phyloP scores from a whole-genome alignment of 2,888 invertebrate species.

The Eupithecia subfuscata region DNA sequence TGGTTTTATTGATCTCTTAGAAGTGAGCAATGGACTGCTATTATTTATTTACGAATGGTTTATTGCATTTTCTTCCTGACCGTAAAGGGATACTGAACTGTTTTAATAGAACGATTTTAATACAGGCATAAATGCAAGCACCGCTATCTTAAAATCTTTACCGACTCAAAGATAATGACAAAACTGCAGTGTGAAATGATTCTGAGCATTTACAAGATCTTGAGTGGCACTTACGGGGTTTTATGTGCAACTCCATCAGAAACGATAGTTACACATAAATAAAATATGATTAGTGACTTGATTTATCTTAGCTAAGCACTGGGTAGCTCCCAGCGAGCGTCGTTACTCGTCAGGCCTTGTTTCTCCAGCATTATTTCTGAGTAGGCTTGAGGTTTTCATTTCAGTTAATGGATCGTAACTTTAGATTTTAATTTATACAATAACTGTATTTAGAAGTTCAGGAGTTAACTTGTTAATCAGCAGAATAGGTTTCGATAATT shows the following conservation, averaged over 20 bases:
- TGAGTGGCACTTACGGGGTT: constrained; percentile 28
- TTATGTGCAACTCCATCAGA: constrained; percentile 33
- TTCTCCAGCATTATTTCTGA: constrained; percentile 4
- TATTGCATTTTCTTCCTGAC: constrained; percentile 67
- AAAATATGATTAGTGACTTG: constrained; percentile 32
- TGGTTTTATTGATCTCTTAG: constrained; percentile 53
- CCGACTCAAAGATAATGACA: constrained; percentile 33
- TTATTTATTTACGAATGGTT: constrained; percentile 61
- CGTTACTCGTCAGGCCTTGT: constrained; percentile 17
- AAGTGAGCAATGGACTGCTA: constrained; percentile 59
- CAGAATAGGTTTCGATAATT: neutral
- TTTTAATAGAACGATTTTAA: constrained; percentile 54
- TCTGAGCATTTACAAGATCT: constrained; percentile 26
- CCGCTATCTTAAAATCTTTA: constrained; percentile 37
- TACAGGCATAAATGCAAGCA: constrained; percentile 48
- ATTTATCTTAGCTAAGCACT: constrained; percentile 31
- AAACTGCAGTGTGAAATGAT: constrained; percentile 35
- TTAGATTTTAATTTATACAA: constrained; percentile 14
- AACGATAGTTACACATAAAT: constrained; percentile 26
- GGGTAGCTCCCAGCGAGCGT: constrained; percentile 12
- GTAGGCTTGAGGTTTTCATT: constrained; percentile 14
- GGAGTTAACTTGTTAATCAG: constrained; percentile 4
- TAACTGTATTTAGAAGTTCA: constrained; percentile 10
- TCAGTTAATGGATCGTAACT: constrained; percentile 12
- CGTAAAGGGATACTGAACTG: constrained; percentile 59